Base-by-base conservation (phyloP, 2,113 vertebrate species). In the Panurus biarmicus region DNA sequence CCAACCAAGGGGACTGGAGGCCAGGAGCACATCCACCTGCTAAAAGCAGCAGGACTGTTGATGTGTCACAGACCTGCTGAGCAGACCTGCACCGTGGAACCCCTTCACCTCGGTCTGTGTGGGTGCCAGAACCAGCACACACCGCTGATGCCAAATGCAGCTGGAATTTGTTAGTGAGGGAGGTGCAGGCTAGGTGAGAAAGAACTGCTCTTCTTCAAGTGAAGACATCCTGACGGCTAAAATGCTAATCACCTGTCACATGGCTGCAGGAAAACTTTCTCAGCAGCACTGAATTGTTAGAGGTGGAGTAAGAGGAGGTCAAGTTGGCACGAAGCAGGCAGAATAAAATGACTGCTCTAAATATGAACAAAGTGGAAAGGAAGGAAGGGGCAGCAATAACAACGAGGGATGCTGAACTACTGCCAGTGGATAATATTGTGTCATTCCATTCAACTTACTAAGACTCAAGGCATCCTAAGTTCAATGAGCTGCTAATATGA, bases 41-140 rank as follows among this genome's bases (percentile, higher is more conserved):
- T 79, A 21, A 72, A 78, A 78, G n/a, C 44, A 72, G 21, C 36
- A 40, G 2, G 7, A 17, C 2, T 33, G 28, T 20, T 48, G 47
- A 21, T 3, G 6, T 25, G 6, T 48, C 78, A 18, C 29, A 86
- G 45, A 57, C 17, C 64, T n/a, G 29, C 44, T 50, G 31, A 42
- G 18, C n/a, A 75, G 79, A 61, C 5, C 40, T 67, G 29, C 5
- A 2, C 53, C 6, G 0, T 7, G 26, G 11, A 76, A 67, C 11
- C n/a, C 8, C 31, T 31, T 36, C 50, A 23, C 5, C n/a, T 67
- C 65, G 14, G 7, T 5, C 20, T 1, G 0, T 13, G 31, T 44
- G 28, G 33, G 60, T 35, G n/a, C 36, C 44, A 24, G 74, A 56
- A 25, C 26, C 0, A 0, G 6, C 40, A 15, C 10, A 1, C 3